Evolutionary conservation across 2,113 vertebrate species (phyloP).

Genomic region (Calyptommatus sinebrachiatus): DNA sequence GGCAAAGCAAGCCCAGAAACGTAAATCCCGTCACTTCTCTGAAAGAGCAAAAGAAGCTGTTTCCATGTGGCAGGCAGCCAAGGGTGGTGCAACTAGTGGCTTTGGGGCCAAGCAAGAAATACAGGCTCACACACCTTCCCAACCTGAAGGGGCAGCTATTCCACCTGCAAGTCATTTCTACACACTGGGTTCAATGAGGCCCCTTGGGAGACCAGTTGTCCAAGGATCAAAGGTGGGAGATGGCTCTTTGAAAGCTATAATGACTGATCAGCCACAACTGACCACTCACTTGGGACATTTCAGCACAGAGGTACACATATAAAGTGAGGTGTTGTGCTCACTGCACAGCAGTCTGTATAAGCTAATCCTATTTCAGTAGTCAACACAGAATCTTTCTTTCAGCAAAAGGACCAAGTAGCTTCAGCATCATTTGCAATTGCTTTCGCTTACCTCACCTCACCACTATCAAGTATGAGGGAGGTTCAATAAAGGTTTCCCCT

Average conservation of each 20-base stretch:
- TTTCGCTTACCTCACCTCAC: not conserved
- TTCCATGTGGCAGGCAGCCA: constrained; percentile 40
- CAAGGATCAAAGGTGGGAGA: not conserved
- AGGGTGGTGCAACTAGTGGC: not conserved
- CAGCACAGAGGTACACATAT: not conserved
- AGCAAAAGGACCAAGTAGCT: not conserved
- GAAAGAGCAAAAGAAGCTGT: constrained; percentile 44
- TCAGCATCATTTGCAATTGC: not conserved
- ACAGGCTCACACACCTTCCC: not conserved
- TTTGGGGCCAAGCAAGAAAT: not conserved
- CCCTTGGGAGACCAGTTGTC: accelerated
- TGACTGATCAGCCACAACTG: not conserved
- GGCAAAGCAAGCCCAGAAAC: constrained; percentile 24
- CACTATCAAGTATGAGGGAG: too few species aligned
- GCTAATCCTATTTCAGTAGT: not conserved
- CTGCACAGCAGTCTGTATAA: not conserved
- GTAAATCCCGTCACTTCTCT: constrained; percentile 19
- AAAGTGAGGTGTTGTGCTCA: not conserved
- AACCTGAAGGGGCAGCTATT: not conserved
- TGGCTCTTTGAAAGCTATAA: not conserved
- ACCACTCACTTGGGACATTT: not conserved
- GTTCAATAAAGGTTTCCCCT: too few species aligned
- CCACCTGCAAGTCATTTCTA: constrained; percentile 1
- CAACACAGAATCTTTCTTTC: not conserved
- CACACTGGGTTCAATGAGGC: not conserved